Conservation (phyloP, 53 echinoderm and acorn worm species). For the Apostichopus leukothele region DNA sequence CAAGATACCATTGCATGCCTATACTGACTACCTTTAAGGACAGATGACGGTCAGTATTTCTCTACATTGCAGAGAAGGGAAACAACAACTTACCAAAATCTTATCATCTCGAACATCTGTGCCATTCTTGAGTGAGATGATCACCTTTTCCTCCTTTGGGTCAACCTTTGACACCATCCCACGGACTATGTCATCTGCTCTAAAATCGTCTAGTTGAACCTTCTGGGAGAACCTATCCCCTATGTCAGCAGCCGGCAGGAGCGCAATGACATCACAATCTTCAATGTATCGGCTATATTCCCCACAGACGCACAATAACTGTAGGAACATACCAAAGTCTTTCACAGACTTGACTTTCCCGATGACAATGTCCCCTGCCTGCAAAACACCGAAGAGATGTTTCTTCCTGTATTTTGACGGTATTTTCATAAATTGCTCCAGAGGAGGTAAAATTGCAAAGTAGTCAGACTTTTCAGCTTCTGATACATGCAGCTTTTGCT, state of each 20-base stretch:
- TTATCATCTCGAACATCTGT: constrained; percentile 40
- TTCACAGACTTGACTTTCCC: constrained; percentile 77
- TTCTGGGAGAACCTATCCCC: constrained; percentile 67
- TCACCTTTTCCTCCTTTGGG: constrained; percentile 78
- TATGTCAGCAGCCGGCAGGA: constrained; percentile 74
- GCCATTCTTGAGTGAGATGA: constrained; percentile 69
- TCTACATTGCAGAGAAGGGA: too few species aligned
- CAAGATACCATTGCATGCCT: too few species aligned
- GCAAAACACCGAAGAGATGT: constrained; percentile 65
- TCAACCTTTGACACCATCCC: constrained; percentile 74
- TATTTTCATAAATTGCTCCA: constrained; percentile 79
- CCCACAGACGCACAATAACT: constrained; percentile 67
- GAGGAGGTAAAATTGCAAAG: constrained; percentile 82
- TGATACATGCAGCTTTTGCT: constrained; percentile 7
- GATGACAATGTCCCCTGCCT: constrained; percentile 64
- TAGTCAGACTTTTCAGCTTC: constrained; percentile 67
- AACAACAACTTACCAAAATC: constrained; percentile 59
- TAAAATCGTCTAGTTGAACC: constrained; percentile 67
- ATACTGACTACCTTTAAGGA: too few species aligned
- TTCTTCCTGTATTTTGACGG: constrained; percentile 57
- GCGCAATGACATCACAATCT: constrained; percentile 70
- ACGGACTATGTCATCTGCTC: constrained; percentile 68
- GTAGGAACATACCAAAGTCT: constrained; percentile 89
- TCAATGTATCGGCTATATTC: constrained; percentile 56
- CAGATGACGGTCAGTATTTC: too few species aligned